Evolutionary conservation across 2,113 vertebrate species (phyloP).

Genomic region (Odocoileus hemionus): DNA sequence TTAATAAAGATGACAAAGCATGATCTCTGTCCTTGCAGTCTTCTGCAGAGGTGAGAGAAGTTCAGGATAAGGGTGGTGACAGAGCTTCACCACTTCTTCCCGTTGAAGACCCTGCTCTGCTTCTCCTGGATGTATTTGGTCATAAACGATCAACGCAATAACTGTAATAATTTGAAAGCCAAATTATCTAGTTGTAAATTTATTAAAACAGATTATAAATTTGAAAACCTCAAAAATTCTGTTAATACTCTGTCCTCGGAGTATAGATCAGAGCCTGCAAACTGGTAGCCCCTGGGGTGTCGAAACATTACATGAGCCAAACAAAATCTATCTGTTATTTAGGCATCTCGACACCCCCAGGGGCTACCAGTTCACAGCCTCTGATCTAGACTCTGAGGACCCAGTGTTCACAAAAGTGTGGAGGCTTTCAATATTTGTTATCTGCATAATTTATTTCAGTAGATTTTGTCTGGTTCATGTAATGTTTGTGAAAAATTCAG

Average conservation of each 20-base stretch:
- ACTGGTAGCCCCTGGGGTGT: neutral
- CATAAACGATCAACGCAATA: neutral
- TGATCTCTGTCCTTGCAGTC: neutral
- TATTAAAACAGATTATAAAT: neutral
- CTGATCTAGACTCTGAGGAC: neutral
- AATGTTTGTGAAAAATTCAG: neutral
- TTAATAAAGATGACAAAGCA: neutral
- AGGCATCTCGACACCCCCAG: neutral
- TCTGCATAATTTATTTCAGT: neutral
- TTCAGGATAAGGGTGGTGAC: neutral
- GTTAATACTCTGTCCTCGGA: neutral
- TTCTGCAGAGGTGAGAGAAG: neutral
- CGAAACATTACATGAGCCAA: neutral
- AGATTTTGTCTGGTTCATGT: neutral
- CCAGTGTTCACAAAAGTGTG: neutral
- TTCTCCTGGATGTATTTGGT: neutral
- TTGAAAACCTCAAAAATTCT: neutral
- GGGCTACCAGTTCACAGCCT: neutral
- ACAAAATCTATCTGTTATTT: neutral
- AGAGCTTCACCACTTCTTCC: neutral
- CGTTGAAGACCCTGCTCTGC: neutral
- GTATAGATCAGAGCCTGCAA: neutral
- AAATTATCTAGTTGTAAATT: neutral
- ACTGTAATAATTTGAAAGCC: neutral
- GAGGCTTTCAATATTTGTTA: neutral